A percentile compares a stretch with the other conserved stretches of the same genome.
Evolutionary conservation across 2,888 invertebrate genomes (phyloP).

Genomic region (Andrena haemorrhoa): DNA sequence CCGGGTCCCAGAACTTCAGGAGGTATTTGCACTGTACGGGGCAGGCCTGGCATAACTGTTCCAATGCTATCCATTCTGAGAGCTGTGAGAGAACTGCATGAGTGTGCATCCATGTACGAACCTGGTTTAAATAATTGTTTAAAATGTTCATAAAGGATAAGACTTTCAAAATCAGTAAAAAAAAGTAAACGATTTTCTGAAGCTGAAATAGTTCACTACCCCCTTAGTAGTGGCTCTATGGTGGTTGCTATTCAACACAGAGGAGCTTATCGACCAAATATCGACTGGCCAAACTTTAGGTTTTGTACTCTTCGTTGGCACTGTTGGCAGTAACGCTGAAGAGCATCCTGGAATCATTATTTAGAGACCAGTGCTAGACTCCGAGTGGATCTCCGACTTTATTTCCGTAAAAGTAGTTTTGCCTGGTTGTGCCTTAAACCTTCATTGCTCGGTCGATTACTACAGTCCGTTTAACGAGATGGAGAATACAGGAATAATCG

Average conservation of each 20-base stretch:
- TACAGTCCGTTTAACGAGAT: slow-evolving; percentile 5
- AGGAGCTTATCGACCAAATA: slow-evolving; percentile 61
- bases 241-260: not conserved
- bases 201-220: too few species aligned
- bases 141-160: too few species aligned
- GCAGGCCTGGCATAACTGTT: too few species aligned
- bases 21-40: too few species aligned
- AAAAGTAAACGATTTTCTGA: too few species aligned
- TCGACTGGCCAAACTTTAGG: slow-evolving; percentile 32
- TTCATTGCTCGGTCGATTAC: not conserved
- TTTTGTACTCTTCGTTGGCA: slow-evolving; percentile 28
- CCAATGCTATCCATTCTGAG: too few species aligned
- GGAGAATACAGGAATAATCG: slow-evolving; percentile 8
- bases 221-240: not conserved
- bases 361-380: slow-evolving; percentile 23
- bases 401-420: slow-evolving; percentile 30
- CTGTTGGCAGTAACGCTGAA: slow-evolving; percentile 28
- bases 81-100: too few species aligned
- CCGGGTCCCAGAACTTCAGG: too few species aligned
- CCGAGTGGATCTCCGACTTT: slow-evolving; percentile 37
- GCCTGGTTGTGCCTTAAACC: slow-evolving; percentile 17
- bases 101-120: too few species aligned
- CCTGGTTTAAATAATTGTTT: too few species aligned
- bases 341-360: slow-evolving; percentile 48
- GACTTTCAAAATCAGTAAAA: too few species aligned